Evolutionary conservation across 2,797 vertebrate genomes (phyloP).

Genomic region (Cynopterus sphinx): DNA sequence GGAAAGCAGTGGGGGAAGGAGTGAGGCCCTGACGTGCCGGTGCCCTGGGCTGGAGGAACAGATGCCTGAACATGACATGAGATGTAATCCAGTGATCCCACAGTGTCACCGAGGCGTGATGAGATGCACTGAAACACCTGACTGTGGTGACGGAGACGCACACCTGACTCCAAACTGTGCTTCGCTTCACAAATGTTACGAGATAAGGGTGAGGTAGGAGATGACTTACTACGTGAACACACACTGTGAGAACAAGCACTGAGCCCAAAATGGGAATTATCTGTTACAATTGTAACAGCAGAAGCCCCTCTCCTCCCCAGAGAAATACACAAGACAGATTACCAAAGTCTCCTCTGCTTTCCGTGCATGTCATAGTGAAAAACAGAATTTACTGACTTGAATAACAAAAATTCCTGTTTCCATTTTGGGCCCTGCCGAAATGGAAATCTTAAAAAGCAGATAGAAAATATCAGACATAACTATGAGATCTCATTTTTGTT

Average conservation of each 20-base stretch:
- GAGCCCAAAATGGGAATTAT: neutral
- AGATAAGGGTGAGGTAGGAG: neutral
- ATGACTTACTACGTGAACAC: neutral
- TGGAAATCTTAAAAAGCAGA: constrained; percentile 33
- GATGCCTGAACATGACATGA: too few relatives aligned
- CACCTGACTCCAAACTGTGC: too few relatives aligned
- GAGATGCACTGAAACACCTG: too few relatives aligned
- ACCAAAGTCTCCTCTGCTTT: neutral
- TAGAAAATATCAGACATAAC: neutral
- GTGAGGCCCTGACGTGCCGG: too few relatives aligned
- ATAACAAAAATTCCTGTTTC: neutral
- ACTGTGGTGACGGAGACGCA: too few relatives aligned
- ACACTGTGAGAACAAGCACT: neutral
- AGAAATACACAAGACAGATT: neutral
- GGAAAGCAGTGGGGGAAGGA: too few relatives aligned
- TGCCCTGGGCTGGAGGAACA: too few relatives aligned
- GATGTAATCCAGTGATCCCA: too few relatives aligned
- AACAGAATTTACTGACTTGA: neutral
- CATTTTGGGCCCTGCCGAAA: neutral
- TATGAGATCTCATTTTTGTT: constrained; percentile 27
- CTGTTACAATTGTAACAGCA: neutral
- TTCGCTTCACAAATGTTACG: neutral
- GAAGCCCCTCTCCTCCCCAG: neutral
- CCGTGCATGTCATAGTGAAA: neutral
- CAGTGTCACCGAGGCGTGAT: too few relatives aligned